Evolutionary conservation across 2,888 invertebrate genomes (phyloP), one percentile per base, ranked within the genome.

Genomic region (Panopea generosa): DNA sequence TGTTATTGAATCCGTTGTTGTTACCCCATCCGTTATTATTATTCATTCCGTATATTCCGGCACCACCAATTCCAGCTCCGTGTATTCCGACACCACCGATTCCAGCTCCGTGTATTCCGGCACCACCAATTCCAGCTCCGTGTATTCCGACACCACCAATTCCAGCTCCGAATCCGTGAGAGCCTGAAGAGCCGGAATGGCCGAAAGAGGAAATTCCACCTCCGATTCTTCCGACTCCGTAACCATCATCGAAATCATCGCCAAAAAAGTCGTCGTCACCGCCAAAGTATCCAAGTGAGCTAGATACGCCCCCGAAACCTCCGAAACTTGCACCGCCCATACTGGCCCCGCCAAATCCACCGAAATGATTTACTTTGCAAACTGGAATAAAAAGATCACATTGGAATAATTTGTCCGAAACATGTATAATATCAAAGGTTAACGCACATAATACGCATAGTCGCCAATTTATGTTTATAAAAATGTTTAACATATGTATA

Each of bases 1-100:
- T n/a, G n/a, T n/a, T n/a, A n/a, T n/a, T n/a, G n/a, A n/a, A n/a
- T n/a, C 62, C 50, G 16, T 49, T 61, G 61, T 61, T 50, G 38
- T 61, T 61, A 14, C 27, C 33, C 45, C 24, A 45, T 1, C 59
- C 45, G 47, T 60, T 60, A 47, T 60, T 60, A 33, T 60, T 60
- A 6, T 20, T 20, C 60, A 47, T 49, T 2, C 29, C 60, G 18
- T n/a, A n/a, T n/a, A n/a, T n/a, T n/a, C n/a, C n/a, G n/a, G n/a
- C n/a, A n/a, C n/a, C n/a, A n/a, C n/a, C n/a, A n/a, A n/a, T n/a
- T n/a, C n/a, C n/a, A n/a, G n/a, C n/a, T n/a, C n/a, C n/a, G n/a
- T n/a, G n/a, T n/a, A n/a, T n/a, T 7, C 53, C 53, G 16, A 26
- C 11, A 7, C 26, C 27, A 22, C 57, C 57, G 3, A 57, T 20